Evolutionary conservation across 2,888 invertebrate species (phyloP).

Genomic region (Trachelus troglodyta): DNA sequence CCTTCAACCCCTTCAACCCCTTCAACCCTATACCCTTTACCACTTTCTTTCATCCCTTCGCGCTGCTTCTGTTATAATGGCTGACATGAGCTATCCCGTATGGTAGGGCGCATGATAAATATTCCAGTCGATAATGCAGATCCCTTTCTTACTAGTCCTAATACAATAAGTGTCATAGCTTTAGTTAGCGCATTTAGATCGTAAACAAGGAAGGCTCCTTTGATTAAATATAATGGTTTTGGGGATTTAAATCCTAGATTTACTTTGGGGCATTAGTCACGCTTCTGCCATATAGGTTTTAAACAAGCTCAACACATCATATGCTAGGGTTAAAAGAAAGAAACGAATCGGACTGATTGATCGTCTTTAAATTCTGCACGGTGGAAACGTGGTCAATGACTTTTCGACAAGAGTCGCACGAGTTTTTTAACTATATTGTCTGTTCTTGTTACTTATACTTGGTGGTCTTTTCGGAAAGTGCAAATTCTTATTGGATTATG

Average conservation of each 20-base stretch:
- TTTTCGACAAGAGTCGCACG: background rate
- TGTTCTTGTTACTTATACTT: too few relatives aligned
- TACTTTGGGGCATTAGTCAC: too few relatives aligned
- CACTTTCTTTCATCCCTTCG: background rate
- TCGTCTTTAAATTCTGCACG: background rate
- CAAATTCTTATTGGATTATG: too few relatives aligned
- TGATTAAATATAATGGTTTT: too few relatives aligned
- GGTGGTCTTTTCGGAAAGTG: too few relatives aligned
- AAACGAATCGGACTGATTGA: background rate
- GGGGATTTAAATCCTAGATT: too few relatives aligned
- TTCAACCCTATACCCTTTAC: background rate
- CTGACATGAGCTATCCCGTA: background rate
- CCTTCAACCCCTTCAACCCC: background rate
- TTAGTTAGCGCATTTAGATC: background rate
- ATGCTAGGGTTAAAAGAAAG: background rate
- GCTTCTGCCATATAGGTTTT: background rate
- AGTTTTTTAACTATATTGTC: background rate
- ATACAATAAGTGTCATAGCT: background rate
- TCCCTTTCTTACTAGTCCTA: background rate
- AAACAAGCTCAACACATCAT: background rate
- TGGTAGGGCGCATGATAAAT: background rate
- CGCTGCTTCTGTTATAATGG: background rate
- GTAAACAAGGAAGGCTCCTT: background rate
- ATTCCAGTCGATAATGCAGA: background rate
- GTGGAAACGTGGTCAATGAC: too few relatives aligned